Percentiles rank a stretch among this genome's conserved stretches.
Evolutionary conservation across 2,888 invertebrate species (phyloP).

Genomic region (Himalopsyche tibetana): DNA sequence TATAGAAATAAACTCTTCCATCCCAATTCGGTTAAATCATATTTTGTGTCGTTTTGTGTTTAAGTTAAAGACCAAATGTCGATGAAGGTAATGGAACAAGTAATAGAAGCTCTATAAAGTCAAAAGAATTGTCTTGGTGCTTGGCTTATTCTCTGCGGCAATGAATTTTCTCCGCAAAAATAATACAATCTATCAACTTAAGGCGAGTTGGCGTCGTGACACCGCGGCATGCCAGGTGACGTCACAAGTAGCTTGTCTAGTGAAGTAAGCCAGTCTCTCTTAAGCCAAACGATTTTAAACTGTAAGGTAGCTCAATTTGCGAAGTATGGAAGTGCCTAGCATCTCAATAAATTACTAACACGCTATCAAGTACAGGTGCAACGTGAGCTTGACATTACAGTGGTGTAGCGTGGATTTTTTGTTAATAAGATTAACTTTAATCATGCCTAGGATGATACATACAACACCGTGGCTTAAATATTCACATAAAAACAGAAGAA

Average conservation of each 20-base stretch:
- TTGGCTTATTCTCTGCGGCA: no score
- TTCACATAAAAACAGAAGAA: no score
- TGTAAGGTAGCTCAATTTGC: slow-evolving; percentile 27
- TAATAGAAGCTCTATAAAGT: no score
- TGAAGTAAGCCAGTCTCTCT: background rate
- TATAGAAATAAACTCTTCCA: no score
- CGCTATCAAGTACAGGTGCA: slow-evolving; percentile 35
- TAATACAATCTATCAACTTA: slow-evolving; percentile 32
- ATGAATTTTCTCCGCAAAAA: background rate
- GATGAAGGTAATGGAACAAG: no score
- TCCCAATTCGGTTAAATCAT: no score
- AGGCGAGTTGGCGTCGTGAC: slow-evolving; percentile 12
- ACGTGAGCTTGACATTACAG: slow-evolving; percentile 22
- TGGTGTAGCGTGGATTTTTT: background rate
- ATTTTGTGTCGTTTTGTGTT: no score
- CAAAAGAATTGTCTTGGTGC: no score
- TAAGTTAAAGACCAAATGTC: no score
- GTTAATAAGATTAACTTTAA: no score
- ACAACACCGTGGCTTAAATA: no score
- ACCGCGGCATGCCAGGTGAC: background rate
- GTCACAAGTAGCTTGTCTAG: slow-evolving; percentile 33
- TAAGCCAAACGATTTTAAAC: slow-evolving; percentile 39
- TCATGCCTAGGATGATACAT: no score
- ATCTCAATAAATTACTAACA: slow-evolving; percentile 42
- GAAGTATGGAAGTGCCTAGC: slow-evolving; percentile 13